Base-by-base conservation (phyloP, 2,113 vertebrate genomes). In the Xiphophorus maculatus region DNA sequence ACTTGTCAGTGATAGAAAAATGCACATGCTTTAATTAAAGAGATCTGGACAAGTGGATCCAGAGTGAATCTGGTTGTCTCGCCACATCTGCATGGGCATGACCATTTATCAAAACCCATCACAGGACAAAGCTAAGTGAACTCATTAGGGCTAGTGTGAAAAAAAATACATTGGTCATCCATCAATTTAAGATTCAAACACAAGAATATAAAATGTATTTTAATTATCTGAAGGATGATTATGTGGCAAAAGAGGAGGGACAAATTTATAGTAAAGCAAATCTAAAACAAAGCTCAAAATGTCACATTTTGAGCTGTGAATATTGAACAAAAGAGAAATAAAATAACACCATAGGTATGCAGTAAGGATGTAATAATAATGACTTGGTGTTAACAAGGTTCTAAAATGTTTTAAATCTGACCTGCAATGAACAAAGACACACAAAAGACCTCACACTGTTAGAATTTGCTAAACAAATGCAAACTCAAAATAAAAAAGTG, bases 1-100 rank as follows among this genome's bases (percentile, higher is more conserved):
- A 88, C 86, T 91, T 88, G 86, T 92, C 85, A 60, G 83, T 88
- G 87, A 93, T 91, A 88, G 93, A 93, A 90, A 93, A 93, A 94
- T 91, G 90, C 86, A 75, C 73, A 77, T 3, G 62, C 80, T 91
- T 91, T 93, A 92, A 94, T 93, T 94, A 93, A 93, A 90, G 91
- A 87, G 81, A 71, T 79, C 71, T 70, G 85, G 87, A 88, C 87
- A 85, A 91, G 89, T 76, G 82, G 69, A 79, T 89, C 83, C 80
- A 80, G 75, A 82, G 77, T 83, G 80, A 80, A 73, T 89, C 86
- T 90, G 70, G 78, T 84, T 74, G 64, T 88, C 77, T 89, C 71
- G 73, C 51, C 74, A 75, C 75, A 79, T 87, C 84, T 81, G 76
- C 29, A 63, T n/a, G 71, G 66, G 71, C 73, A 61, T 44, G 33